These are phyloP conservation scores for Chrysolina haemoptera DNA, from an alignment of 2,888 invertebrate species.

Conservation along the genomic window DNA sequence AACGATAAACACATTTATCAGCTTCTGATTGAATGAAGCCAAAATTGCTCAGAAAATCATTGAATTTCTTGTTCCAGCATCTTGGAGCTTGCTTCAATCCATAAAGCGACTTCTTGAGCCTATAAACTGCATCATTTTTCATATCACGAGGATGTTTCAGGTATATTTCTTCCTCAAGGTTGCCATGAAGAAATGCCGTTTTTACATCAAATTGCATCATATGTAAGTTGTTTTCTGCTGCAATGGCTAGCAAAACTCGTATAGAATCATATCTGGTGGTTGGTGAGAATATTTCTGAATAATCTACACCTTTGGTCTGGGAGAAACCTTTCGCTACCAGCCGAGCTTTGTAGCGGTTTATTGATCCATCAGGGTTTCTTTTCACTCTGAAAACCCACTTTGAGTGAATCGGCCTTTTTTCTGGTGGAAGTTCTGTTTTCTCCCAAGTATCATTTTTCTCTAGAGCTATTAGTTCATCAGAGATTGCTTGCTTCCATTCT, in stretches of 20 bases:
- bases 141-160: not conserved
- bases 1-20: slow-evolving; percentile 45
- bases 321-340: slow-evolving; percentile 3
- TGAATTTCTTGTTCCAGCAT: slow-evolving; percentile 58
- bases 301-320: not conserved
- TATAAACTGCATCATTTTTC: not conserved
- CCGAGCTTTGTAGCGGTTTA: not conserved
- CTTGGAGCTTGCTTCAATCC: slow-evolving; percentile 60
- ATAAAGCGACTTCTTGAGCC: slow-evolving; percentile 51
- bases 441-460: no score
- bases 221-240: not conserved
- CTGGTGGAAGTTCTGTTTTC: no score
- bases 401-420: no score
- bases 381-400: no score
- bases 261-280: slow-evolving; percentile 1
- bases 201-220: not conserved
- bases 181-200: not conserved
- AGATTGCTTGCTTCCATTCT: no score
- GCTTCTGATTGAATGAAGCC: slow-evolving; percentile 52
- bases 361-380: no score
- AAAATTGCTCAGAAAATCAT: slow-evolving; percentile 53
- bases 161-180: not conserved
- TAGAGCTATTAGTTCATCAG: not conserved
- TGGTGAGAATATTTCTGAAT: not conserved
- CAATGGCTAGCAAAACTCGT: not conserved